A percentile compares a stretch with the other conserved stretches of the same genome.
phyloP scores from a whole-genome alignment of 2,113 vertebrate species.

The Melanerpes aurifrons region DNA sequence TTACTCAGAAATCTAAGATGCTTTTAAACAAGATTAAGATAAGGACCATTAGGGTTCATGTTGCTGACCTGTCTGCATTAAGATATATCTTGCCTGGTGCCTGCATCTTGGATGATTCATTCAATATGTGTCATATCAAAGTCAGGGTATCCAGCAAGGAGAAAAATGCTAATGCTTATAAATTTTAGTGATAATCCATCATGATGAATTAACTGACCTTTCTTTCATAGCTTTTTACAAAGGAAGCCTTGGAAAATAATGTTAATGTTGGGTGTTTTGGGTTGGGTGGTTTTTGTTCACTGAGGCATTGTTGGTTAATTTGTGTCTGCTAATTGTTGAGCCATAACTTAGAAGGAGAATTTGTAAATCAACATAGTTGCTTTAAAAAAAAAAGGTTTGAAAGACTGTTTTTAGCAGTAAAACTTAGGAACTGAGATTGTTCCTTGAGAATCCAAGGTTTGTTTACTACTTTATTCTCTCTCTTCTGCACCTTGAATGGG shows the following conservation, averaged over 20 bases:
- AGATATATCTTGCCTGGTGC: conserved; percentile 84
- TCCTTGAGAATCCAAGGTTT: neutral
- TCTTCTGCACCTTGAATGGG: neutral
- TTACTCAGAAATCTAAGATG: conserved; percentile 86
- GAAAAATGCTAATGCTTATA: conserved; percentile 78
- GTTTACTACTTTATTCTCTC: neutral
- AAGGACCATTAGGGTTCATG: conserved; percentile 89
- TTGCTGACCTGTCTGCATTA: conserved; percentile 89
- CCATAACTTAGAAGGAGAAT: neutral
- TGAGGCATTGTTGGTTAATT: neutral
- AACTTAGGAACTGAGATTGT: neutral
- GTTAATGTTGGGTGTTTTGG: neutral
- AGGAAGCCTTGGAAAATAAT: conserved; percentile 3
- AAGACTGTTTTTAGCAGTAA: neutral
- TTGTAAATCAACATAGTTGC: neutral
- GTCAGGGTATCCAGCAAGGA: conserved; percentile 77
- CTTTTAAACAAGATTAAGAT: conserved; percentile 94
- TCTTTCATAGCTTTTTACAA: conserved; percentile 45
- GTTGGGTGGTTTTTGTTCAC: neutral
- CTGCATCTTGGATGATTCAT: conserved; percentile 78
- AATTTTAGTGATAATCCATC: conserved; percentile 75
- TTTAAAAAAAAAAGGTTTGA: neutral
- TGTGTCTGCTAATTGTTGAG: neutral
- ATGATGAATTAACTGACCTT: conserved; percentile 73
- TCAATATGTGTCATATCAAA: conserved; percentile 86